Percentiles rank a stretch among this genome's conserved stretches.
Conservation (phyloP, 2,113 vertebrate species). For the Mesocricetus auratus region DNA sequence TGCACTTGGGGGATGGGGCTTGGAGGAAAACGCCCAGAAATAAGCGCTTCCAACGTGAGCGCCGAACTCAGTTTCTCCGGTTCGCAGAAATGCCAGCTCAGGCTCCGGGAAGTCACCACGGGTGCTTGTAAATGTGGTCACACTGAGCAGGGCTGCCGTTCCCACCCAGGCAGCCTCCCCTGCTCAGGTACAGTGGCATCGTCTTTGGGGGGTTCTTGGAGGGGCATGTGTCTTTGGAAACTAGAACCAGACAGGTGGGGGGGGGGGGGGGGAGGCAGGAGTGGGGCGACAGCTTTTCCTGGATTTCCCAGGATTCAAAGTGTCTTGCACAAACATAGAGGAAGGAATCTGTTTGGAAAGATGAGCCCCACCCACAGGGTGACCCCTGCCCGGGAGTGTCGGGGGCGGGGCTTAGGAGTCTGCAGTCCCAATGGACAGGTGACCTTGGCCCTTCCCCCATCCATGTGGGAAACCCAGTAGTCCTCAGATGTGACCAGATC, state of each 20-base stretch:
- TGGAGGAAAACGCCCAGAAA: neutral
- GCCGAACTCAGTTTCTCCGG: too few relatives aligned
- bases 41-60: neutral
- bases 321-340: neutral
- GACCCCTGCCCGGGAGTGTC: neutral
- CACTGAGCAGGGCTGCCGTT: neutral
- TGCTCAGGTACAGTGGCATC: neutral
- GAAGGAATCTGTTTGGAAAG: neutral
- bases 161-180: neutral
- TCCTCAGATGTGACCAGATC: neutral
- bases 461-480: neutral
- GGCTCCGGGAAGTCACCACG: neutral
- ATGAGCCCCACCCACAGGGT: neutral
- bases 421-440: neutral
- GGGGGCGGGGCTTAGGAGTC: neutral
- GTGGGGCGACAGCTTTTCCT: neutral
- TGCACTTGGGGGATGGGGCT: neutral
- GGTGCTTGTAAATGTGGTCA: neutral
- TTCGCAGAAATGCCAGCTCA: neutral
- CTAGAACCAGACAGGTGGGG: neutral
- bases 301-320: neutral
- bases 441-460: neutral
- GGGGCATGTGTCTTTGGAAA: too few relatives aligned
- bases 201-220: neutral
- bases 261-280: accelerated